Base-by-base conservation (phyloP, 2,113 vertebrate genomes). In the Corythoichthys haematopterus region DNA sequence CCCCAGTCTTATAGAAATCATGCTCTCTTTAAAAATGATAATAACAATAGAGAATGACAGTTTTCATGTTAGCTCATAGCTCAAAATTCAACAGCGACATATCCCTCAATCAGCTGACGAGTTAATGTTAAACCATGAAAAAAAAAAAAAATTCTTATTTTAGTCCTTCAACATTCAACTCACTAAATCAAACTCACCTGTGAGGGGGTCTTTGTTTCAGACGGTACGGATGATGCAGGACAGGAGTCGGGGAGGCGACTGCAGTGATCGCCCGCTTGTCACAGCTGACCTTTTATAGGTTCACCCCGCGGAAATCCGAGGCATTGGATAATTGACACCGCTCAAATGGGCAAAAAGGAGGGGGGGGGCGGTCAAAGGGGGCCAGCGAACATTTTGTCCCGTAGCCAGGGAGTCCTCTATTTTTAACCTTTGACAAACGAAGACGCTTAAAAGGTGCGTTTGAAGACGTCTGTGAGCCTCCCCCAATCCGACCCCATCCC, bases 361-460 rank as follows among this genome's bases (percentile, higher is more conserved):
- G 65, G 47, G 84, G 68, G 56, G 69, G 7, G 33, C 3, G 33
- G 55, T 43, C 40, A 5, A 43, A 38, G 13, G 66, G 69, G 78
- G 76, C 64, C 50, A 84, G 71, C 58, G 70, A 85, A 80, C 81
- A 82, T 70, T 63, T 57, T 60, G 66, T 67, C 80, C 85, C 67
- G 75, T 65, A 60, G 85, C 81, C 81, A 79, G 78, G 73, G 82
- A 69, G 72, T 9, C 45, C 64, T 87, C 91, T 93, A 93, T 93
- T 91, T 93, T 93, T 62, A 46, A 80, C 87, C 88, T 89, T 87
- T 84, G 84, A 87, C 89, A 91, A 91, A 88, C 82, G 85, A 93
- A 92, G 90, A 90, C 88, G 89, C 92, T 92, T 92, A 93, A 92
- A 93, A 91, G 92, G 91, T 91, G 90, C 87, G 90, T 86, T 92